phyloP scores from a whole-genome alignment of 2,797 vertebrate genomes.

The Acipenser ruthenus region DNA sequence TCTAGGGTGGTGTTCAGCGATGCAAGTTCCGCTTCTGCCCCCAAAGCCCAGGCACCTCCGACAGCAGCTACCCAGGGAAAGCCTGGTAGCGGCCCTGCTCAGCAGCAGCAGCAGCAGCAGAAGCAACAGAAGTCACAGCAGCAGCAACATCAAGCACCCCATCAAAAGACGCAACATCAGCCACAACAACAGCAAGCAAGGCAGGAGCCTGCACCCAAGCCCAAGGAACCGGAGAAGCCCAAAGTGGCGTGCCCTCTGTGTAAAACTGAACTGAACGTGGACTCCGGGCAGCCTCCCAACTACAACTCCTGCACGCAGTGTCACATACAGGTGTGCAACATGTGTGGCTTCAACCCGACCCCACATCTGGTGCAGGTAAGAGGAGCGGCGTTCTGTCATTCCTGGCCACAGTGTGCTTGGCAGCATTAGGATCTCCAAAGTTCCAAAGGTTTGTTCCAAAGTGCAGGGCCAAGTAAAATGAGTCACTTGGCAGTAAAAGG shows the following conservation, averaged over 20 bases:
- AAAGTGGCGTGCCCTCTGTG: constrained; percentile 84
- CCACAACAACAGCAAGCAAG: constrained; percentile 29
- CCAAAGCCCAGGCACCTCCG: constrained; percentile 53
- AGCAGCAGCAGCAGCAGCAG: constrained; percentile 30
- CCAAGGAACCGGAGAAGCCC: constrained; percentile 73
- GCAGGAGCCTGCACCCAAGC: constrained; percentile 56
- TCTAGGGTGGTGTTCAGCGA: constrained; percentile 79
- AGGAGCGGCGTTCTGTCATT: neutral
- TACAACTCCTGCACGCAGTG: constrained; percentile 94
- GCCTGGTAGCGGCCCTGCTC: constrained; percentile 34
- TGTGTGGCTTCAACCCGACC: constrained; percentile 97
- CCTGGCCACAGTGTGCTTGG: neutral
- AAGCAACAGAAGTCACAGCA: constrained; percentile 38
- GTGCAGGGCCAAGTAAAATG: neutral
- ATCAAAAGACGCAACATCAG: constrained; percentile 21
- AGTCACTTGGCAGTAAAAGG: neutral
- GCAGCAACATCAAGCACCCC: constrained; percentile 30
- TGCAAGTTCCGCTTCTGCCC: constrained; percentile 65
- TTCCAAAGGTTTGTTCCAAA: neutral
- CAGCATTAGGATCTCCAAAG: neutral
- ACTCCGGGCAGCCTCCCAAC: constrained; percentile 72
- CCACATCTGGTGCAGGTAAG: constrained; percentile 94
- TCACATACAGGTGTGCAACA: constrained; percentile 88
- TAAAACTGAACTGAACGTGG: constrained; percentile 84
- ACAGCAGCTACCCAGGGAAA: constrained; percentile 35